Base-by-base conservation (phyloP, 2,888 invertebrate species). In the Lepidochitona cinerea region DNA sequence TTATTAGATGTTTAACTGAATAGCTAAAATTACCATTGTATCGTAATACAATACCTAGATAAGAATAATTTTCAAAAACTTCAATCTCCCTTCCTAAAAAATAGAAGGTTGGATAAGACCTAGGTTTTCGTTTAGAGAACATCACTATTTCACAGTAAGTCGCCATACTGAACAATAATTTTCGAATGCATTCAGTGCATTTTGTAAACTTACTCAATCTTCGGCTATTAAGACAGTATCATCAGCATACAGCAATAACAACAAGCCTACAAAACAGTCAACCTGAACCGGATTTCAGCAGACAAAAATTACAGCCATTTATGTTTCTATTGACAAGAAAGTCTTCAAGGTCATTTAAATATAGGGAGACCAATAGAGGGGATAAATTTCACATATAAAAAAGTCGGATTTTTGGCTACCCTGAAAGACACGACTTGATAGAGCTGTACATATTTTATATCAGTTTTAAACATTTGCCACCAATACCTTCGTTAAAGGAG, bases 21-120 rank as follows among this genome's bases (percentile, higher is more conserved):
- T 41, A 68, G 37, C 23, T 18, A 26, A 71, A 74, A 59, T 66
- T 72, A 1, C 74, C 75, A 32, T 53, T 73, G 7, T 64, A 65
- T n/a, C 37, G 33, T 26, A 77, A 69, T 18, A 73, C 18, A 6
- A 72, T 36, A n/a, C 75, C 72, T 59, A 75, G 26, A 23, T 75
- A 72, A 29, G 37, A 52, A 23, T 72, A 74, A n/a, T 49, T 36
- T 2, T 72, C 67, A 7, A 72, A 64, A 18, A 75, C 36, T 53
- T 75, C 73, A 53, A 76, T 35, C 0, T n/a, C 14, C 53, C 1
- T 9, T 41, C 41, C 2, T 59, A n/a, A 29, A 35, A 68, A 71
- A n/a, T n/a, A 37, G 54, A 72, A 75, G 5, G 4, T 68, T 69
- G 68, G 35, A 26, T 64, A 33, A 14, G 32, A 37, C 71, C 18